phyloP scores from a whole-genome alignment of 2,888 invertebrate genomes.

The Drosophila kokeensis region DNA sequence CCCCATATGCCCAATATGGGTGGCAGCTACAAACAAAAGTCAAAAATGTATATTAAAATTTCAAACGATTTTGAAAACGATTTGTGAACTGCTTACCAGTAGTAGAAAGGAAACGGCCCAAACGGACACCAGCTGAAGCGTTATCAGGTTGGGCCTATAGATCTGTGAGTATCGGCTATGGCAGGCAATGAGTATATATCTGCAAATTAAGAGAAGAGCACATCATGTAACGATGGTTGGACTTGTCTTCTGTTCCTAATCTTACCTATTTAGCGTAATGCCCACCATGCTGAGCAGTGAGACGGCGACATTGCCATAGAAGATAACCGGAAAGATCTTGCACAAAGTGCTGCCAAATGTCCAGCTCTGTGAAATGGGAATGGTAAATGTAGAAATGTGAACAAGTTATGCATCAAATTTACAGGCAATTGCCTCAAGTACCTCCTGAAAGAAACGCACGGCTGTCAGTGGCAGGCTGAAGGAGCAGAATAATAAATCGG shows the following conservation, averaged over 20 bases:
- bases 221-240: not conserved
- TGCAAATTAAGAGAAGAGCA: slow-evolving; percentile 81
- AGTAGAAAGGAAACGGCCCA: slow-evolving; percentile 92
- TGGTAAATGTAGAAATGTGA: not conserved
- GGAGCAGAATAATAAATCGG: slow-evolving; percentile 93
- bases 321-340: slow-evolving; percentile 93
- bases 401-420: not conserved
- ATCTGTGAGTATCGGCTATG: slow-evolving; percentile 92
- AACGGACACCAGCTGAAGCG: slow-evolving; percentile 91
- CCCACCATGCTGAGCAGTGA: slow-evolving; percentile 95
- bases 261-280: slow-evolving; percentile 94
- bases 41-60: not conserved
- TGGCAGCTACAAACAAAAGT: slow-evolving; percentile 87
- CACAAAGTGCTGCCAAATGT: slow-evolving; percentile 91
- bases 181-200: slow-evolving; percentile 93
- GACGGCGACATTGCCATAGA: slow-evolving; percentile 95
- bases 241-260: not conserved
- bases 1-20: slow-evolving; percentile 94
- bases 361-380: slow-evolving; percentile 87
- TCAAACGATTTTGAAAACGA: not conserved
- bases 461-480: slow-evolving; percentile 94
- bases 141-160: slow-evolving; percentile 90
- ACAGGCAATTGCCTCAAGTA: slow-evolving; percentile 56
- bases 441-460: slow-evolving; percentile 91
- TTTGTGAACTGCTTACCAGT: slow-evolving; percentile 86